These are phyloP conservation scores for Syritta pipiens DNA, from an alignment of 2,888 invertebrate genomes.

Conservation along the genomic window DNA sequence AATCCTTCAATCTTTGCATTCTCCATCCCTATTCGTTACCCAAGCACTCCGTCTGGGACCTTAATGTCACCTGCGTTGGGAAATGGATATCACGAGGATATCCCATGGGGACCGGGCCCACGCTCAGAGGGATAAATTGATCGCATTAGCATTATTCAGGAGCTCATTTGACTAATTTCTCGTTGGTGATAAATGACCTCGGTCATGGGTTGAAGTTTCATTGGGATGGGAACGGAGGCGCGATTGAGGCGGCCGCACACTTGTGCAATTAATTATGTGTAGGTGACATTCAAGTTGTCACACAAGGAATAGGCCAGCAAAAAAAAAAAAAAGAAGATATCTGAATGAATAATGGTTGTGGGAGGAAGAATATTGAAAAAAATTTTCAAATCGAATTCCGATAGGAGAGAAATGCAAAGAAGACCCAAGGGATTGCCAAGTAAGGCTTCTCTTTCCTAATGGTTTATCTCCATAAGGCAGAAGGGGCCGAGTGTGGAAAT, in stretches of 20 bases:
- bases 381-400: constrained; percentile 24
- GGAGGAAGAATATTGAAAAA: constrained; percentile 8
- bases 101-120: neutral
- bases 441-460: too few relatives aligned
- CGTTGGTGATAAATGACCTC: constrained; percentile 55
- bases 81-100: constrained; percentile 1
- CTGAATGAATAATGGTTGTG: constrained; percentile 21
- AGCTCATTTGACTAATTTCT: constrained; percentile 55
- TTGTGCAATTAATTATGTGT: constrained; percentile 53
- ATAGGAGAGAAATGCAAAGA: too few relatives aligned
- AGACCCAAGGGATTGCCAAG: too few relatives aligned
- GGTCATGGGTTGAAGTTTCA: constrained; percentile 16
- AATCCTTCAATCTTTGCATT: too few relatives aligned
- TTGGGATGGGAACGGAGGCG: neutral
- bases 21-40: too few relatives aligned
- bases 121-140: constrained; percentile 35
- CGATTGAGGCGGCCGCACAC: too few relatives aligned
- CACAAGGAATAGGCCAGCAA: neutral
- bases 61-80: constrained; percentile 2
- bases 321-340: neutral
- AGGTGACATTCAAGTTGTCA: constrained; percentile 37
- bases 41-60: neutral
- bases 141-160: constrained; percentile 51
- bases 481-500: too few relatives aligned
- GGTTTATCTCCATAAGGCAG: too few relatives aligned